Base-by-base conservation (phyloP, 2,113 vertebrate genomes). In the Podarcis cretensis region DNA sequence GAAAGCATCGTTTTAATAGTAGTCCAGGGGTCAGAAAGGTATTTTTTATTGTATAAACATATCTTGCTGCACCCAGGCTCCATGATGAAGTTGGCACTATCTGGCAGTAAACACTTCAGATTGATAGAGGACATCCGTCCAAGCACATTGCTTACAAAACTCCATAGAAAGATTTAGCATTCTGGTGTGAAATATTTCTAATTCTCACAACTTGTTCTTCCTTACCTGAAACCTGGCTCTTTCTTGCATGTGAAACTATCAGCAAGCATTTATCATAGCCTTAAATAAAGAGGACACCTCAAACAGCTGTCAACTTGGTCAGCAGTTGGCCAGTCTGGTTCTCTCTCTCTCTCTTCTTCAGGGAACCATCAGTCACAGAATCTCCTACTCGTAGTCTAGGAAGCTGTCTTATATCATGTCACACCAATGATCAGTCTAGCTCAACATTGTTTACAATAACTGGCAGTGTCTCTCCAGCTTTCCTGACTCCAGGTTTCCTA, bases 1-100 rank as follows among this genome's bases (percentile, higher is more conserved):
- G 90, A 91, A 81, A 79, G 88, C 86, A 89, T 76, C 12, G 57
- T 40, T 87, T 54, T 35, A 87, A 81, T 23, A 57, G 40, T n/a
- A 48, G 35, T 75, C 21, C 16, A 75, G 57, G 54, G 57, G 57
- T 37, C 71, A 88, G 57, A 66, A 76, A 57, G 66, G 6, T 27
- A 71, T 48, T 87, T 87, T 79, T 71, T 2, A 35, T 59, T 71
- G 2, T 57, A 37, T 20, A 76, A 21, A 9, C 57, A 76, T 40
- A 65, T 18, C 65, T 65, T n/a, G 54, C 32, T 76, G 3, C 63
- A 71, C 32, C 79, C 63, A 8, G 37, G 5, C 5, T 65, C 12
- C 16, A 25, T 88, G 43, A 32, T 79, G 54, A 79, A 40, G 43
- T 35, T 87, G 65, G 76, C 63, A 86, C 16, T 3, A 27, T 48